Base-by-base conservation (phyloP, 1,140 invertebrate genomes). In the Nasonia vitripennis region DNA sequence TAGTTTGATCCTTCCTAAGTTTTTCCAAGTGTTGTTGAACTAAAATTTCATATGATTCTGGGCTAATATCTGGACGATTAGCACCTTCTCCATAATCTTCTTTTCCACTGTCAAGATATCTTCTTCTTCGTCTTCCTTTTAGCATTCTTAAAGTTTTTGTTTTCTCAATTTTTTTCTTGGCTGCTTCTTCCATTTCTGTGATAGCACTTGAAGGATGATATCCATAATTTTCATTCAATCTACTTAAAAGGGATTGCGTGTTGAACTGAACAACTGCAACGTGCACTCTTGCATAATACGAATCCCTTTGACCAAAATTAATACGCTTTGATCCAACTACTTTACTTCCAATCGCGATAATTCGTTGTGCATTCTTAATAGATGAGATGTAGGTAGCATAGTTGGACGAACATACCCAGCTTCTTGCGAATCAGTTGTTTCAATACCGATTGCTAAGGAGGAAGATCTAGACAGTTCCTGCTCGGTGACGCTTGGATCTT, bases 241-340 rank as follows among this genome's bases (percentile, higher is more conserved):
- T 37, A 34, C 70, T 55, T 48, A 75, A 51, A 20, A 79, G 45
- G 9, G 27, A 48, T 48, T 81, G 73, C 14, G 84, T 88, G 79
- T 91, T 91, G 81, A 88, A 89, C 62, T 87, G 85, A 9, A 90
- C 74, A 41, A 86, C 87, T 9, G 91, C 84, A 78, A 83, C 88
- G 31, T 84, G 23, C 81, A 88, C 89, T 84, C 90, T 79, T 5
- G 85, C 79, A 86, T 89, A 55, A 73, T 92, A 93, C 4, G 86
- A 87, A 14, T 88, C 78, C 20, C 86, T 87, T 51, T 70, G 27
- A 9, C 88, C 83, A 71, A 85, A 89, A 88, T 91, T 89, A 51
- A 89, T 87, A 68, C 90, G 77, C 86, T 93, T 93, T 10, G 91
- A 92, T n/a, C 34, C 74, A 1, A 23, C 23, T 0, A 45, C 1